Evolutionary conservation across 2,888 invertebrate genomes (phyloP).

Genomic region (Drosophila meridionalis): DNA sequence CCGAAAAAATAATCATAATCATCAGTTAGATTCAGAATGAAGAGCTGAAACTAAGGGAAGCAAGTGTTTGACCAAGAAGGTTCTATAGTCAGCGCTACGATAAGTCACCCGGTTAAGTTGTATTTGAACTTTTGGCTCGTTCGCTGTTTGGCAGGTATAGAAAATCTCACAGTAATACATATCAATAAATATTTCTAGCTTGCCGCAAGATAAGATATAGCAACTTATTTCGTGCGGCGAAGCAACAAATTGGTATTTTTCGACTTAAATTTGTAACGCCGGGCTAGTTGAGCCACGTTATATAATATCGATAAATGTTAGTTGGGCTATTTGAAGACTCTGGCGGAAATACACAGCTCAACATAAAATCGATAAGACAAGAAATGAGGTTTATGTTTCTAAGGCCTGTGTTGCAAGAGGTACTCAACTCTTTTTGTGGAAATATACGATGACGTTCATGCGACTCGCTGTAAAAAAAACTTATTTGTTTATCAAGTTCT

Average conservation of each 20-base stretch:
- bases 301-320: conserved; percentile 28
- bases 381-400: conserved; percentile 59
- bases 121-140: conserved; percentile 12
- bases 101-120: conserved; percentile 17
- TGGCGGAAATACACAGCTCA: conserved; percentile 59
- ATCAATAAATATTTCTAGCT: conserved; percentile 49
- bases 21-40: neutral
- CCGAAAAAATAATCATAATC: neutral
- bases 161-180: conserved; percentile 29
- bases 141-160: conserved; percentile 16
- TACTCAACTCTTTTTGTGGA: conserved; percentile 1
- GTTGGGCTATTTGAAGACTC: conserved; percentile 19
- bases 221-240: conserved; percentile 45
- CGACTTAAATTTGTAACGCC: conserved; percentile 33
- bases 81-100: neutral
- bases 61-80: conserved; percentile 5
- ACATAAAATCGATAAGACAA: conserved; percentile 62
- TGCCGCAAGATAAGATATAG: conserved; percentile 63
- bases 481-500: neutral
- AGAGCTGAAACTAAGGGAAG: neutral
- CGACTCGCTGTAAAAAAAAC: neutral
- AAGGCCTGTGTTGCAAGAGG: conserved; percentile 26
- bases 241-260: conserved; percentile 27
- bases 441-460: neutral
- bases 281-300: conserved; percentile 30